Evolutionary conservation across 2,113 vertebrate genomes (phyloP), one percentile per base, ranked within the genome.

Genomic region (Lamprotornis superbus): DNA sequence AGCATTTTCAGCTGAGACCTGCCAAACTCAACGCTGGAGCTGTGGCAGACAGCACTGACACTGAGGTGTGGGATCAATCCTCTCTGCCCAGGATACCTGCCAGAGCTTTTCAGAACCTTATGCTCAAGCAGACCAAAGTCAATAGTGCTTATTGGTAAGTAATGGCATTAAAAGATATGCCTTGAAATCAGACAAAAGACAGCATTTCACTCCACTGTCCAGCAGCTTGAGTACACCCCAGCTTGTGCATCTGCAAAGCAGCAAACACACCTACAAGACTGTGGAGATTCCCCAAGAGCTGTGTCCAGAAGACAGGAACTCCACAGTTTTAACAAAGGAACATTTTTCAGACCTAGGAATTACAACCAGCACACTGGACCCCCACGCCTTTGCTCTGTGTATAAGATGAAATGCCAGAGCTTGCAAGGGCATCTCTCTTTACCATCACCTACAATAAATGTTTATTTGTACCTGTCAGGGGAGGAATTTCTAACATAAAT

Each of bases 391-490:
- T 74, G 55, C 75, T 85, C 67, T 5, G 0, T 40, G 31, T 28
- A 30, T 27, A 80, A 46, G 64, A 89, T 31, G 23, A 93, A 93
- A 88, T 89, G 42, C 69, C 83, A 94, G 73, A 94, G 92, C 88
- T 92, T 90, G 93, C 92, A 96, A 68, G 52, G 93, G 65, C 85
- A 90, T 90, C 88, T 90, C 90, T 83, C 83, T 63, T 56, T 81
- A 63, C 61, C 89, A 82, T 93, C 74, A 65, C 53, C 56, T 53
- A 65, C 71, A 90, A 78, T 68, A 89, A 92, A 83, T 0, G 86
- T 96, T 97, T 96, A 96, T 96, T 97, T 96, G 92, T 92, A 93
- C 60, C 93, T 95, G 94, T 96, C 96, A 96, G 46, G 60, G 65
- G 93, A 96, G 65, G 95, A 96, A 97, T 95, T 83, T 93, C 95